A percentile compares a stretch with the other conserved stretches of the same genome.
phyloP scores from a whole-genome alignment of 2,888 invertebrate species.

The Epistrophe eligans region DNA sequence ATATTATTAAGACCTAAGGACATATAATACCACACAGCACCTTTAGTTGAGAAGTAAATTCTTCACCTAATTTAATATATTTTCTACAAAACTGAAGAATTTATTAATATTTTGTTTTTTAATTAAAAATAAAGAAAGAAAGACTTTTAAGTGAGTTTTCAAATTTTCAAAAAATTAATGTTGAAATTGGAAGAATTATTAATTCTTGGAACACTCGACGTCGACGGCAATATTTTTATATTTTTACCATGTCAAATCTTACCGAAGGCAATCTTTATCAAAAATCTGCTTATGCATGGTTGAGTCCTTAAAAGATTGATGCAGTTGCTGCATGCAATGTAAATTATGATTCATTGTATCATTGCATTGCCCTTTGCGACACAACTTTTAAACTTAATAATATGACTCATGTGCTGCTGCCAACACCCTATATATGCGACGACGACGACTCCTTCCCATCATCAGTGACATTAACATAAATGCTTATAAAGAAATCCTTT shows the following conservation, averaged over 20 bases:
- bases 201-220: neutral
- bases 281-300: neutral
- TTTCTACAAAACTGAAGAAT: too few species aligned
- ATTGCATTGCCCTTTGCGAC: constrained; percentile 2
- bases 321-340: constrained; percentile 30
- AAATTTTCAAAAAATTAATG: neutral
- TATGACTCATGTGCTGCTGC: constrained; percentile 19
- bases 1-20: too few species aligned
- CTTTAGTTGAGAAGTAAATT: too few species aligned
- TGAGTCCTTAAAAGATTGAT: constrained; percentile 13
- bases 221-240: neutral
- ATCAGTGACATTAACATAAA: constrained; percentile 31
- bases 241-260: neutral
- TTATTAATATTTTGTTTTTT: too few species aligned
- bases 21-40: too few species aligned
- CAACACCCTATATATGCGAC: neutral
- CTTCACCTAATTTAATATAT: too few species aligned
- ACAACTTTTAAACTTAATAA: neutral
- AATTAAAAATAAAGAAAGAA: neutral
- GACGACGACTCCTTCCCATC: neutral
- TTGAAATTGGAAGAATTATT: neutral
- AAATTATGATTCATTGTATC: constrained; percentile 39
- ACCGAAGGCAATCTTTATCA: neutral
- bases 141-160: neutral
- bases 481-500: constrained; percentile 9